Base-by-base conservation (phyloP, 2,888 invertebrate genomes). In the Campoletis raptor region DNA sequence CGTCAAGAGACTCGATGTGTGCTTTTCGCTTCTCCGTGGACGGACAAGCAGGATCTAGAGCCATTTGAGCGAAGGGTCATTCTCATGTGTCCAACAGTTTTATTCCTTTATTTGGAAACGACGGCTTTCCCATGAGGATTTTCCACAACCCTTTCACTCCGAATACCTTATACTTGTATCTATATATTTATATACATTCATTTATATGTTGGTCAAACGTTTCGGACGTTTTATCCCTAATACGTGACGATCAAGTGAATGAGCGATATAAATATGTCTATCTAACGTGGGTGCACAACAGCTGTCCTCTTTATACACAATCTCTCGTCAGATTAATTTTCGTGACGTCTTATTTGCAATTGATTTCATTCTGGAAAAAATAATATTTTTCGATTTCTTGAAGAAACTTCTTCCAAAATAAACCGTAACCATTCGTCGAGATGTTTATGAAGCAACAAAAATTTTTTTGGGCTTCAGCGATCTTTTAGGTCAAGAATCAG, bases 121-220 rank as follows among this genome's bases (percentile, higher is more conserved):
- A 72, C 85, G 24, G 87, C 90, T 90, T 92, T 92, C 93, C 91
- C 93, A 92, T 90, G 92, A 90, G 93, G 91, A 91, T 92, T 89
- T 88, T 70, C 81, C 83, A 64, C 84, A 89, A 83, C 86, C 87
- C 86, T 86, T 87, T 85, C 80, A 30, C 24, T 80, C 61, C 69
- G 82, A 83, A 85, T 85, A 77, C 80, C 78, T 24, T 15, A 40
- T 45, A 15, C 66, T 52, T 69, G 18, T 69, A 54, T 42, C 66
- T 8, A 48, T 69, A 21, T 67, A 54, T 37, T 52, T 52, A 52
- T 52, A 18, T n/a, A 52, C n/a, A 52, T 52, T 61, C 30, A 48
- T 81, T 45, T 76, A 69, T 78, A 70, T 82, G 64, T 48, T 54
- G 80, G 78, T 84, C 81, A 80, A 86, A 85, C 76, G 70, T 82